Percentiles rank a stretch among this genome's conserved stretches.
Conservation (phyloP, 2,113 vertebrate species). For the Onychorhynchus coronatus region DNA sequence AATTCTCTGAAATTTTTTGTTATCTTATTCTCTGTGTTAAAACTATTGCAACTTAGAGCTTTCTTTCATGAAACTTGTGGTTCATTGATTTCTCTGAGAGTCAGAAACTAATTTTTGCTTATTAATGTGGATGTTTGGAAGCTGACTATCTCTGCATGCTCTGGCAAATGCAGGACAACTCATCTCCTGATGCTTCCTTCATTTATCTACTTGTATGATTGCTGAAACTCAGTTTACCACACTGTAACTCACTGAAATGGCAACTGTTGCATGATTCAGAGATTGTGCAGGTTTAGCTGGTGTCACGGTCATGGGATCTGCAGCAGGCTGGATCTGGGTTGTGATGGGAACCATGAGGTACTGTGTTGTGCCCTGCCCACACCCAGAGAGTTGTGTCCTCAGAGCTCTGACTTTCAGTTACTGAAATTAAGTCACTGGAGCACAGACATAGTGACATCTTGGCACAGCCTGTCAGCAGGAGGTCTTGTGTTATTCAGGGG, state of each 20-base stretch:
- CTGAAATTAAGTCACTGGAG: background rate
- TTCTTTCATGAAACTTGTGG: background rate
- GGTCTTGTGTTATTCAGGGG: background rate
- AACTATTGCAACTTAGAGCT: background rate
- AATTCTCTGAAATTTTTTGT: background rate
- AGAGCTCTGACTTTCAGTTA: background rate
- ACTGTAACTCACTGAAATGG: rapidly evolving
- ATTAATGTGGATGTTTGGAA: rapidly evolving
- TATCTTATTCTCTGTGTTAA: background rate
- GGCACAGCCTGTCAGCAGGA: background rate
- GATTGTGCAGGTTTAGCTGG: background rate
- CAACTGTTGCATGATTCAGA: background rate
- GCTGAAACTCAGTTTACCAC: background rate
- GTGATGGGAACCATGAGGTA: background rate
- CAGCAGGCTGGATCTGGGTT: rapidly evolving
- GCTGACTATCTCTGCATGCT: rapidly evolving
- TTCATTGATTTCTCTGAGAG: background rate
- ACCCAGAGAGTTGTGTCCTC: rapidly evolving
- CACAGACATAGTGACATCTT: background rate
- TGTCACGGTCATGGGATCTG: rapidly evolving
- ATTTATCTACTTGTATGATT: background rate
- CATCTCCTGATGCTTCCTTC: background rate
- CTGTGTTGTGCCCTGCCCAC: background rate
- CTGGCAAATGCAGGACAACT: background rate
- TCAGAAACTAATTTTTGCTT: background rate